phyloP scores from a whole-genome alignment of 2,888 invertebrate species.

The Odontothrips loti region DNA sequence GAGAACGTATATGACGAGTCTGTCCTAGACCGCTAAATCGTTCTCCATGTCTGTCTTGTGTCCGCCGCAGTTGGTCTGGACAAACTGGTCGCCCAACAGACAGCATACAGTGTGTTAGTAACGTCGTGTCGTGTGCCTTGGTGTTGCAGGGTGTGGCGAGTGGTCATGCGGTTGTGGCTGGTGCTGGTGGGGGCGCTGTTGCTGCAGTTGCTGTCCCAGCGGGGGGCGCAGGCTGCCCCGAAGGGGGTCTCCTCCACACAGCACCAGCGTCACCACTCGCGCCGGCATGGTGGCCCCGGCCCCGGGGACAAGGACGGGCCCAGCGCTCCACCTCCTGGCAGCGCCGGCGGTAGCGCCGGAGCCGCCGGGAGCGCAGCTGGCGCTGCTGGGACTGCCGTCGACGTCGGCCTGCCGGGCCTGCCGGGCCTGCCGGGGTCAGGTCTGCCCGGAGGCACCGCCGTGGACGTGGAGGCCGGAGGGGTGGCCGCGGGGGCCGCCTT shows the following conservation, averaged over 20 bases:
- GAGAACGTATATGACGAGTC: too few species aligned
- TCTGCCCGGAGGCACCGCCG: neutral
- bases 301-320: slow-evolving; percentile 11
- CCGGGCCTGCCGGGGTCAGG: slow-evolving; percentile 9
- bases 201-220: slow-evolving; percentile 24
- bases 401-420: neutral
- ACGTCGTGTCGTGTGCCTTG: neutral
- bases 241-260: neutral
- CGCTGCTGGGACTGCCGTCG: neutral
- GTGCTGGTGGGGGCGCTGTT: slow-evolving; percentile 24
- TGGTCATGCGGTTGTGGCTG: slow-evolving; percentile 24
- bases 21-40: too few species aligned
- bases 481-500: neutral
- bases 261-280: slow-evolving; percentile 5
- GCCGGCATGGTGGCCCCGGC: slow-evolving; percentile 5
- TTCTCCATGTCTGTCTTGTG: too few species aligned
- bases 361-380: neutral
- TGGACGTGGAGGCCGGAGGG: neutral
- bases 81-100: too few species aligned
- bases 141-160: slow-evolving; percentile 24
- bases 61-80: too few species aligned
- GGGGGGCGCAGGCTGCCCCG: slow-evolving; percentile 12
- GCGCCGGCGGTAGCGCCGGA: slow-evolving; percentile 20
- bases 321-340: slow-evolving; percentile 22
- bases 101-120: too few species aligned